Evolutionary conservation across 2,113 vertebrate species (phyloP).

Genomic region (Eulemur macaco): DNA sequence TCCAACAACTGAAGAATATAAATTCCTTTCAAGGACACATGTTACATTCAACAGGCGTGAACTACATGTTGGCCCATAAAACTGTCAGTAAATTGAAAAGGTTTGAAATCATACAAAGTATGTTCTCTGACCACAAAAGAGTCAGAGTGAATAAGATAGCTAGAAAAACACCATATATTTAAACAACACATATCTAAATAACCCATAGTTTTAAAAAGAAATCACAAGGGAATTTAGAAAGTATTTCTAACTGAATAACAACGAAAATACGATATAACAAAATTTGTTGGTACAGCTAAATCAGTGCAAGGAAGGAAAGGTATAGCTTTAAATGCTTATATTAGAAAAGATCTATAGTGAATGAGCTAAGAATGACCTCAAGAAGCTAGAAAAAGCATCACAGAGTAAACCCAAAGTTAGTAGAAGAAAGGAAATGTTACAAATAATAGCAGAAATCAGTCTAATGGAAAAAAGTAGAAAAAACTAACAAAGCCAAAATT

Average conservation of each 20-base stretch:
- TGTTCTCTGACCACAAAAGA: slow-evolving; percentile 9
- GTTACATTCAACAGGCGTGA: neutral
- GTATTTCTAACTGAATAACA: neutral
- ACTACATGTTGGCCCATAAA: neutral
- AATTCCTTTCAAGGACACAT: slow-evolving; percentile 13
- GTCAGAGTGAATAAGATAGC: slow-evolving; percentile 20
- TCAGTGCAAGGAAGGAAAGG: neutral
- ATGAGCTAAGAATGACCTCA: neutral
- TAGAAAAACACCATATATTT: slow-evolving; percentile 11
- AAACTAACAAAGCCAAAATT: neutral
- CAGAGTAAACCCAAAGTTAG: neutral
- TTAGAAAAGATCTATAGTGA: neutral
- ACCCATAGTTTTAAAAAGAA: neutral
- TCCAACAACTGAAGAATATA: neutral
- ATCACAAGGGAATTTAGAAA: slow-evolving; percentile 5
- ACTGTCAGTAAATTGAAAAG: neutral
- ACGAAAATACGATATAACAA: neutral
- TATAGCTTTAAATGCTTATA: neutral
- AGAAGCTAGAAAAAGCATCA: neutral
- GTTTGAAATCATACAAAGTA: neutral
- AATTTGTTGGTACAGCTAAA: neutral
- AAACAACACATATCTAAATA: neutral
- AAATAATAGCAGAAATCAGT: slow-evolving; percentile 33
- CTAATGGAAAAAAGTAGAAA: neutral
- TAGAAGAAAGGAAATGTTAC: neutral